Base-by-base conservation (phyloP, 1,140 invertebrate genomes). In the Apis cerana region DNA sequence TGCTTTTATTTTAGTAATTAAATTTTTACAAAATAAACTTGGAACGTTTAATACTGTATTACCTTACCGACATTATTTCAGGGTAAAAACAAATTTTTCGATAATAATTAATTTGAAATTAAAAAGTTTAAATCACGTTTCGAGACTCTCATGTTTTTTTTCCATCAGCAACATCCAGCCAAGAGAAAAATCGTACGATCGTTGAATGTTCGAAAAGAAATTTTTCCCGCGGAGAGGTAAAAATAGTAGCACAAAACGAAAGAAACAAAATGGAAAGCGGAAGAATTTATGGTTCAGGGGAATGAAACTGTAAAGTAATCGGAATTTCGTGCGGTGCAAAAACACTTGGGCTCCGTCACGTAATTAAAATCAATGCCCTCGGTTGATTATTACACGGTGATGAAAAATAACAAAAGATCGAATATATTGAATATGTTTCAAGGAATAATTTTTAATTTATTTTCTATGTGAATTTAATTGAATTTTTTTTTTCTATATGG, bases 211-310 rank as follows among this genome's bases (percentile, higher is more conserved):
- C 52, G 54, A 15, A 58, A 72, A 58, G 19, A 19, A 56, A 56
- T 72, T 72, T 72, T 58, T 3, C 33, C 7, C 50, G 11, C 4
- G 21, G 27, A 21, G 27, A 58, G 27, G 33, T 43, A 72, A 72
- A 72, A 72, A 72, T 58, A n/a, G 27, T 19, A 13, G 21, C 11
- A 7, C 15, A 12, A 72, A 72, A 58, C 33, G 19, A 43, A 19
- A n/a, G 54, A 43, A 58, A 43, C 27, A 27, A 33, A 33, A 58
- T 54, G 21, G 17, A 33, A 58, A 27, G 19, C 54, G 70, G 54
- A 72, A 58, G 27, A 72, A 72, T 72, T 72, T 72, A 72, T 58
- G 52, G 54, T 58, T 27, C 12, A 9, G 27, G 19, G 70, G 52
- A 58, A 72, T 8, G 70, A 54, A 72, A 58, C 54, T 58, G 70